phyloP scores from a whole-genome alignment of 2,797 vertebrate species.

The Limosa lapponica region DNA sequence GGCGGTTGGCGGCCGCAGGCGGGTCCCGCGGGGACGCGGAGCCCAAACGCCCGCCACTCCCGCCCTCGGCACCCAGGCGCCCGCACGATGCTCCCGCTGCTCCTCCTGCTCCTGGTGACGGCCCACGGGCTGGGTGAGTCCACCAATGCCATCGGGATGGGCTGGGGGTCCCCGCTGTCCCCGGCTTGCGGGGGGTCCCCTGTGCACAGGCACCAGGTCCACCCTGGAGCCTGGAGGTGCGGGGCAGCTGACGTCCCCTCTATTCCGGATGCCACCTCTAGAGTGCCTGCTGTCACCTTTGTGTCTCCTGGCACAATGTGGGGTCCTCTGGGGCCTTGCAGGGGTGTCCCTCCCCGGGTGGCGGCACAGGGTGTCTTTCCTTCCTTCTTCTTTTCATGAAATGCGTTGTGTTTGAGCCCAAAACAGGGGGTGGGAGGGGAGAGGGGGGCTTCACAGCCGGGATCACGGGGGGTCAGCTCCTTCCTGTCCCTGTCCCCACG shows the following conservation, averaged over 20 bases:
- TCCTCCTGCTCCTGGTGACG: background rate
- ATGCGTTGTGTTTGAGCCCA: accelerated
- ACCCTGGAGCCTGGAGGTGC: accelerated
- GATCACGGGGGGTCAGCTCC: background rate
- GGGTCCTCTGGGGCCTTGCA: background rate
- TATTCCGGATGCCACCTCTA: accelerated
- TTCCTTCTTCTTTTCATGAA: background rate
- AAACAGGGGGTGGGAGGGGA: accelerated
- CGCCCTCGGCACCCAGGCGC: background rate
- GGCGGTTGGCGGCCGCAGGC: slow-evolving; percentile 12
- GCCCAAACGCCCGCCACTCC: background rate
- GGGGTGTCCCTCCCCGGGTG: accelerated
- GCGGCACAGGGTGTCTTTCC: accelerated
- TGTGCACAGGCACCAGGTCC: accelerated
- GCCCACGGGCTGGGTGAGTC: slow-evolving; percentile 15
- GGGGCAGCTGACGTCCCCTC: background rate
- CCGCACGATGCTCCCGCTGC: slow-evolving; percentile 24
- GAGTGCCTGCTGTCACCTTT: background rate
- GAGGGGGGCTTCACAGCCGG: accelerated
- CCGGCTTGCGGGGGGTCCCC: too few species aligned
- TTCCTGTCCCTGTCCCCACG: background rate
- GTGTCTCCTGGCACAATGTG: background rate
- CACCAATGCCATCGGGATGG: accelerated
- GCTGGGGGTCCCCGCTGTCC: background rate
- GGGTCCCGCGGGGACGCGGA: background rate